Percentiles rank a stretch among this genome's conserved stretches.
Evolutionary conservation across 2,113 vertebrate species (phyloP).

Genomic region (Excalfactoria chinensis): DNA sequence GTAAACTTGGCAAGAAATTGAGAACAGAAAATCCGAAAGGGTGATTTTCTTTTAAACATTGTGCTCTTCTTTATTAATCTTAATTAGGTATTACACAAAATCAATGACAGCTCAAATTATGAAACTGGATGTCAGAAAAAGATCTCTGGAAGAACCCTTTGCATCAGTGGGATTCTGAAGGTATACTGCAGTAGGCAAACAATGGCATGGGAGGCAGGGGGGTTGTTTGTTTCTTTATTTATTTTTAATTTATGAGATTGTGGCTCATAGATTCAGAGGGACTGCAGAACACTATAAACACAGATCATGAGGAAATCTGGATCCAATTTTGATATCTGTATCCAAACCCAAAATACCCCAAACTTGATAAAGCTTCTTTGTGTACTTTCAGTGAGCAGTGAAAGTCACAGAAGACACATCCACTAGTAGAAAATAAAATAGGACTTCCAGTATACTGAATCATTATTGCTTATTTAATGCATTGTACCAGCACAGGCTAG

Average conservation of each 20-base stretch:
- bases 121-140: neutral
- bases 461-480: neutral
- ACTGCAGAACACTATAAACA: neutral
- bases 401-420: neutral
- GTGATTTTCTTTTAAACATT: neutral
- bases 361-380: neutral
- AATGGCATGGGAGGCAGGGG: neutral
- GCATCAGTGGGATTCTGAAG: neutral
- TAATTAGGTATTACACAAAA: neutral
- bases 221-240: fast-evolving
- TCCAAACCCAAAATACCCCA: neutral
- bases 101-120: neutral
- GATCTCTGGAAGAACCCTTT: neutral
- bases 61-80: neutral
- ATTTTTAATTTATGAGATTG: neutral
- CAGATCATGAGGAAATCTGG: neutral
- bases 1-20: neutral
- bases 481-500: neutral
- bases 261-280: neutral
- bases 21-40: neutral
- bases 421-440: neutral
- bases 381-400: neutral
- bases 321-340: neutral
- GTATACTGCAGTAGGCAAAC: neutral
- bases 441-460: neutral